Evolutionary conservation across 2,888 invertebrate genomes (phyloP).

Genomic region (Diloba caeruleocephala): DNA sequence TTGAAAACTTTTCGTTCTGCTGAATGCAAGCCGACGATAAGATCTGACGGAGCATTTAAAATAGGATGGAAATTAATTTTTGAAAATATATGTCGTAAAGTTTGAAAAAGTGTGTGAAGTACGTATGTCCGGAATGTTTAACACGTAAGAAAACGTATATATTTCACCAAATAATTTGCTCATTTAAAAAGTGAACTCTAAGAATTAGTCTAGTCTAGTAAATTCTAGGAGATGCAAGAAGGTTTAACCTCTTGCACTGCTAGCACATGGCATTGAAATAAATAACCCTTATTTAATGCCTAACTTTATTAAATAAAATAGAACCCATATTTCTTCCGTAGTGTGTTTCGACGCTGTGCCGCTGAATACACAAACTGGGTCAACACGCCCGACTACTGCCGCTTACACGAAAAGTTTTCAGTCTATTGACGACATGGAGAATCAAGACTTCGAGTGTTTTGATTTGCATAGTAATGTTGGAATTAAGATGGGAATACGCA

Average conservation of each 20-base stretch:
- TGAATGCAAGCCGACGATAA: no score
- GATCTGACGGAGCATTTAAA: no score
- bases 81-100: no score
- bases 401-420: constrained; percentile 51
- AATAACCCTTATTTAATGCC: constrained; percentile 20
- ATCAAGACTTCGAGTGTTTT: constrained; percentile 32
- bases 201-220: no score
- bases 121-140: no score
- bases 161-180: no score
- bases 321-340: constrained; percentile 29
- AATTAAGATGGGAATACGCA: constrained; percentile 13
- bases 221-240: no score
- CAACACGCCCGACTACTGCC: constrained; percentile 30
- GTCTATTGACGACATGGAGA: constrained; percentile 39
- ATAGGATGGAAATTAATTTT: no score
- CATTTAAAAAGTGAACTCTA: no score
- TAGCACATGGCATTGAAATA: constrained; percentile 20
- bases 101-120: no score
- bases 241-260: background rate
- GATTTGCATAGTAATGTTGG: constrained; percentile 37
- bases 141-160: no score
- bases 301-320: constrained; percentile 43
- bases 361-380: constrained; percentile 38
- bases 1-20: no score
- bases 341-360: constrained; percentile 36